Evolutionary conservation across 2,888 invertebrate genomes (phyloP).

Genomic region (Hyposoter dolosus): DNA sequence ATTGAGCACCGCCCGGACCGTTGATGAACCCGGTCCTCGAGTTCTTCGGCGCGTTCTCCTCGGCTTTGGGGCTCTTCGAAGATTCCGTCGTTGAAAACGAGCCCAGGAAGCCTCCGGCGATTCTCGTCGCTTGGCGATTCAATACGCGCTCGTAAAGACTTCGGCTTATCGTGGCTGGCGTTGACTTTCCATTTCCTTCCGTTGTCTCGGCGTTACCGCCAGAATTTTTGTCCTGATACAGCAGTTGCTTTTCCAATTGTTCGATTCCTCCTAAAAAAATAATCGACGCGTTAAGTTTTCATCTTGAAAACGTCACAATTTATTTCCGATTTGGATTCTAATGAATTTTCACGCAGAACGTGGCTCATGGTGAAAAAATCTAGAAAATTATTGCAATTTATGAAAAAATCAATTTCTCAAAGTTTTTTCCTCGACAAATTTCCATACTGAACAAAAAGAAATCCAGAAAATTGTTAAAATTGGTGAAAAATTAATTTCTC

Average conservation of each 20-base stretch:
- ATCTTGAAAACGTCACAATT: neutral
- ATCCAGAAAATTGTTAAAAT: no score
- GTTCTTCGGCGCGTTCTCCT: slow-evolving; percentile 58
- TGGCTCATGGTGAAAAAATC: neutral
- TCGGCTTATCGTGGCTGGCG: slow-evolving; percentile 90
- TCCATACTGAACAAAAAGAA: no score
- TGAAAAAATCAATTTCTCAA: no score
- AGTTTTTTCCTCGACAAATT: no score
- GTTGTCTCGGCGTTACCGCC: slow-evolving; percentile 79
- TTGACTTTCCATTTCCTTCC: slow-evolving; percentile 82
- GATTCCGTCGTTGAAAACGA: slow-evolving; percentile 72
- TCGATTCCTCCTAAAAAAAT: slow-evolving; percentile 90
- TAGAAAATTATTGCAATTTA: no score
- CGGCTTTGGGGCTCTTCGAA: slow-evolving; percentile 81
- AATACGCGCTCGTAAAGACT: slow-evolving; percentile 92
- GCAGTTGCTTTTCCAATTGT: slow-evolving; percentile 92
- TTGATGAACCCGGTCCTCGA: slow-evolving; percentile 80
- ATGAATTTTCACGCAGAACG: neutral
- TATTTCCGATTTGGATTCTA: neutral
- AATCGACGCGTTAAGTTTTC: neutral
- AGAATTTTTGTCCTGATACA: slow-evolving; percentile 85
- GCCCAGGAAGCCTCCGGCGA: slow-evolving; percentile 63
- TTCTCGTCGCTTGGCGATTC: slow-evolving; percentile 80
- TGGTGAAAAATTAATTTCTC: no score
- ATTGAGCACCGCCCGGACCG: slow-evolving; percentile 87